phyloP scores from a whole-genome alignment of 1,140 invertebrate genomes.

The Sinella curviseta region DNA sequence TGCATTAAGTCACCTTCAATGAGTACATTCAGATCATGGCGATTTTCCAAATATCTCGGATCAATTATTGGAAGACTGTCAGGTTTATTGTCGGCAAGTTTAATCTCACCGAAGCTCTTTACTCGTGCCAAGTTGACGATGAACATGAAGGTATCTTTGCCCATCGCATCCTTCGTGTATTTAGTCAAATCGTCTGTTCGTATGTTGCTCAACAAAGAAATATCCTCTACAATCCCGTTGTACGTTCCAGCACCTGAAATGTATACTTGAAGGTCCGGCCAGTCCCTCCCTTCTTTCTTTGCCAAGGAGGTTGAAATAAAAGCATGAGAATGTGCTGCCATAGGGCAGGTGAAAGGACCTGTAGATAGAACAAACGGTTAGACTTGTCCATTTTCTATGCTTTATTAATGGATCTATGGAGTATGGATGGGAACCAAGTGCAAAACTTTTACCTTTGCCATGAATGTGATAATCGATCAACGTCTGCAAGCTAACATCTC shows the following conservation, averaged over 20 bases:
- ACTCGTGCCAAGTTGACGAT: not conserved
- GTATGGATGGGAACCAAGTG: not conserved
- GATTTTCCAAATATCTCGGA: conserved; percentile 28
- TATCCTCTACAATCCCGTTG: not conserved
- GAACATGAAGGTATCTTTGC: not conserved
- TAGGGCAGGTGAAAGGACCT: not conserved
- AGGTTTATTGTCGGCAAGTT: conserved; percentile 8
- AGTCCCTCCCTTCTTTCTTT: not conserved
- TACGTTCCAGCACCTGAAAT: not conserved
- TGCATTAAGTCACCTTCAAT: conserved; percentile 7
- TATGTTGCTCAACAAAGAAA: not conserved
- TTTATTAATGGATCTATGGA: not conserved
- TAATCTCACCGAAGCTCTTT: not conserved
- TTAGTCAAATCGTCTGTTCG: not conserved
- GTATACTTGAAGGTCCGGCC: not conserved
- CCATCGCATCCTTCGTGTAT: not conserved
- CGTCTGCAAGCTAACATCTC: not conserved
- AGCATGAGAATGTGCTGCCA: not conserved
- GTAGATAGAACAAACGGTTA: not conserved
- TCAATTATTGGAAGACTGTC: conserved; percentile 27
- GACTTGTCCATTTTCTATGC: not conserved
- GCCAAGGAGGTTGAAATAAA: not conserved
- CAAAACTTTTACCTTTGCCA: conserved; percentile 1
- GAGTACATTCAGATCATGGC: conserved; percentile 30
- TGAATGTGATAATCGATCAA: conserved; percentile 6